These are phyloP conservation scores for Syritta pipiens DNA, from an alignment of 2,888 invertebrate genomes.

Conservation along the genomic window DNA sequence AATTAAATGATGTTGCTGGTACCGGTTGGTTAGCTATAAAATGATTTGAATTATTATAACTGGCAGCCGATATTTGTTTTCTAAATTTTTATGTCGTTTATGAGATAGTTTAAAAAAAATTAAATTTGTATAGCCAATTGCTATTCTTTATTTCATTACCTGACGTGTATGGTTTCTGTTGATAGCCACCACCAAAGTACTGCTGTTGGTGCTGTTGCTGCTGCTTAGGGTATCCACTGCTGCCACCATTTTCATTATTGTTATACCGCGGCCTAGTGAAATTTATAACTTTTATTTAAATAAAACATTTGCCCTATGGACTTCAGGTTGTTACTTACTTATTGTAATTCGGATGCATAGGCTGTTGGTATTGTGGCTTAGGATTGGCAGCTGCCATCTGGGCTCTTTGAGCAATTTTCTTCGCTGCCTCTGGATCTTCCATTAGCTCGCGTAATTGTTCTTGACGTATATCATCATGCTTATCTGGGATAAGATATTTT, in stretches of 20 bases:
- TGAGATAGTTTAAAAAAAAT: too few species aligned
- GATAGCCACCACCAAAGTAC: conserved; percentile 49
- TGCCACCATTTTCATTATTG: conserved; percentile 51
- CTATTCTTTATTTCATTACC: conserved; percentile 29
- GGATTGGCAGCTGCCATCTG: conserved; percentile 68
- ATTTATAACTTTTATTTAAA: conserved; percentile 62
- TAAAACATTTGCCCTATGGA: conserved; percentile 50
- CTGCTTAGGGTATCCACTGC: conserved; percentile 53
- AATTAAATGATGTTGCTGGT: conserved; percentile 44
- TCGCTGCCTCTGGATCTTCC: conserved; percentile 78
- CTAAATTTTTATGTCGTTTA: not conserved
- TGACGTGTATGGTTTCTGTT: conserved; percentile 52
- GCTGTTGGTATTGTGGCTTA: conserved; percentile 73
- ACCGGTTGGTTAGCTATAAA: conserved; percentile 43
- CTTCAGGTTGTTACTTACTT: conserved; percentile 50
- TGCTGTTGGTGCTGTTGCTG: conserved; percentile 34
- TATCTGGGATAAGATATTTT: conserved; percentile 82
- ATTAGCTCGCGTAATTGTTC: conserved; percentile 90
- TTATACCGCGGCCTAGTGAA: conserved; percentile 50
- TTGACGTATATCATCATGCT: conserved; percentile 89
- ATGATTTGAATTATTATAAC: conserved; percentile 18
- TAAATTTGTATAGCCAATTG: too few species aligned
- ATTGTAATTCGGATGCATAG: conserved; percentile 62
- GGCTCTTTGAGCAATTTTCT: conserved; percentile 76
- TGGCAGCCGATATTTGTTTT: not conserved